Evolutionary conservation across 2,113 vertebrate genomes (phyloP).

Genomic region (Fulica atra): DNA sequence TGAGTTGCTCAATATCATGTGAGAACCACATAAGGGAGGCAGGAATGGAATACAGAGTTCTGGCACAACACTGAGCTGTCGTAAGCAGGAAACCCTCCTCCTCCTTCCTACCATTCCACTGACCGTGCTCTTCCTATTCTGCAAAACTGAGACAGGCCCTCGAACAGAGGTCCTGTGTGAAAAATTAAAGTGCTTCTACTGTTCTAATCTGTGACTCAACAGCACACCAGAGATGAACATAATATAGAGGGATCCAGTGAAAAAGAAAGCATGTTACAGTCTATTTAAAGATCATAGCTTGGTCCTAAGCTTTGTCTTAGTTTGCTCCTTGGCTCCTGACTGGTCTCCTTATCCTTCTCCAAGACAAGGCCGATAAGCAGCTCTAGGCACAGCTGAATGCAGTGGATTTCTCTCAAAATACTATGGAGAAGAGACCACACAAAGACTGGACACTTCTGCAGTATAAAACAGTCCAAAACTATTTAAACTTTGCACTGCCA

Average conservation of each 20-base stretch:
- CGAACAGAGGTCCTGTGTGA: background rate
- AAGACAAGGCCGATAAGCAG: background rate
- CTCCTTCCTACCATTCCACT: background rate
- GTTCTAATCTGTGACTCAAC: background rate
- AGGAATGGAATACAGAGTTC: background rate
- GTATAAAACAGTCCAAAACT: background rate
- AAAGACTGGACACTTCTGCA: background rate
- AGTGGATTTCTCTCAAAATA: background rate
- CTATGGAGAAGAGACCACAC: background rate
- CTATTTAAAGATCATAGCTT: background rate
- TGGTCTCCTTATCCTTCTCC: background rate
- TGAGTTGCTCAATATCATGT: background rate
- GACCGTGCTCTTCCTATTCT: background rate
- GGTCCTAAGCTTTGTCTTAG: background rate
- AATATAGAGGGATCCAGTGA: background rate
- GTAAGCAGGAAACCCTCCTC: background rate
- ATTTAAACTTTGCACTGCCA: background rate
- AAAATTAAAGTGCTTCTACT: background rate
- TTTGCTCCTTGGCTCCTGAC: background rate
- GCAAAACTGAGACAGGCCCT: background rate
- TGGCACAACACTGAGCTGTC: fast-evolving
- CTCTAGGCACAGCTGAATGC: background rate
- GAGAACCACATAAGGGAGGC: background rate
- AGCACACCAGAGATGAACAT: background rate
- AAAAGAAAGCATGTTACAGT: background rate